Conservation (phyloP, 1,140 invertebrate species). For the Catajapyx aquilonaris region DNA sequence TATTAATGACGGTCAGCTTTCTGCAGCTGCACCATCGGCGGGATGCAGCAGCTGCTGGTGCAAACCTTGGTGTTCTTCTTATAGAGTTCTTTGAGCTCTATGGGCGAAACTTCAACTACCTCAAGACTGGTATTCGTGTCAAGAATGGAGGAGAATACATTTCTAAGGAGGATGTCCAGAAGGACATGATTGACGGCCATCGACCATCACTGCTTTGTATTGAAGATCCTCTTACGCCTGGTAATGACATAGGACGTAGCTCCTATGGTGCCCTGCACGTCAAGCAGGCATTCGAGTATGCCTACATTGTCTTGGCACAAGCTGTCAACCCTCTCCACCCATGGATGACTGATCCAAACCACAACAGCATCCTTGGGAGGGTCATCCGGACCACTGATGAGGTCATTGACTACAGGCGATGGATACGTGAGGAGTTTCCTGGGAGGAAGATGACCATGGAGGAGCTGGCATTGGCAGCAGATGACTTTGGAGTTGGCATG, state of each 20-base stretch:
- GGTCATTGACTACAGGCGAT: slow-evolving; percentile 65
- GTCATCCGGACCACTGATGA: slow-evolving; percentile 83
- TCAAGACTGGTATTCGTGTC: slow-evolving; percentile 82
- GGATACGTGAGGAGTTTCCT: slow-evolving; percentile 17
- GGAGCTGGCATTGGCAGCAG: too few species aligned
- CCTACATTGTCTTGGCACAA: slow-evolving; percentile 64
- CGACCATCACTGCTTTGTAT: slow-evolving; percentile 84
- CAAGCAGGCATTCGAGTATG: slow-evolving; percentile 87
- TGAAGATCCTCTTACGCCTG: slow-evolving; percentile 87
- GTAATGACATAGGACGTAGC: slow-evolving; percentile 91
- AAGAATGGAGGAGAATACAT: slow-evolving; percentile 87
- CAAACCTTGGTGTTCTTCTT: slow-evolving; percentile 80
- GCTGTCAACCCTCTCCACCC: slow-evolving; percentile 46
- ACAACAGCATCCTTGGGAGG: slow-evolving; percentile 55
- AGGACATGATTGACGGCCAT: slow-evolving; percentile 82
- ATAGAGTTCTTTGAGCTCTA: slow-evolving; percentile 97
- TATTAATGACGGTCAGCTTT: slow-evolving; percentile 96
- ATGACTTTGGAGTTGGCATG: too few species aligned
- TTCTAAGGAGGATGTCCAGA: slow-evolving; percentile 80
- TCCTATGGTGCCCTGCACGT: slow-evolving; percentile 80
- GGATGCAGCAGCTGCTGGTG: slow-evolving; percentile 32
- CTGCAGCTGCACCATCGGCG: slow-evolving; percentile 62
- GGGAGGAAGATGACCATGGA: too few species aligned
- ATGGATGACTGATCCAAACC: slow-evolving; percentile 29
- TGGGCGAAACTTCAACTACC: slow-evolving; percentile 89